Evolutionary conservation across 2,888 invertebrate species (phyloP), one percentile per base, ranked within the genome.

Genomic region (Chaetoderma sp.): DNA sequence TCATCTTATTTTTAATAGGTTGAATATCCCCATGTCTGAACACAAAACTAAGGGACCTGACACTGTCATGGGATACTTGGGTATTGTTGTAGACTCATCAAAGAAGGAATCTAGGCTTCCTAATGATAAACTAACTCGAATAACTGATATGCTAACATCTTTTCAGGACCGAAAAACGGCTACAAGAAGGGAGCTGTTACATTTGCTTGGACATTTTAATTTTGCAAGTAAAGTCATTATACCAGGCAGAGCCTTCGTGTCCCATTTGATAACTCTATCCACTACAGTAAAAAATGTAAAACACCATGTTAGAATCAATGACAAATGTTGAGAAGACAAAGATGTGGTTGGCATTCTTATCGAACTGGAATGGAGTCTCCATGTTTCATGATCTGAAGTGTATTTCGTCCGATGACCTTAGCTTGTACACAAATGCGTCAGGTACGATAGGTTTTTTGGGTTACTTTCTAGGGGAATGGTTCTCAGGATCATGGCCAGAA

Each of bases 211-310:
- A 8, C 65, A 70, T 32, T 27, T 70, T 3, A 67, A 65, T 21
- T 67, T 64, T 23, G 65, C 70, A 5, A 21, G 49, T 32, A 25
- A 59, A 28, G 71, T 71, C 1, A 50, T 71, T 10, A 21, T 55
- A n/a, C 71, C 64, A 1, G 68, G 68, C 27, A 28, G 66, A 23
- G 44, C 66, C 28, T 71, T 71, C 47, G 60, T 67, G 21, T 64
- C 69, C 21, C 66, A 68, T 21, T 60, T 71, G 10, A 42, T 61
- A 18, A 8, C 5, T 5, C 44, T 71, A 42, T 57, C 66, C 23
- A 42, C 55, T 1, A 60, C 54, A 16, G 65, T 65, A 4, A 50
- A 27, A 27, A 50, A 59, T 6, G 18, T 65, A 10, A 42, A 58
- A 21, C 63, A 63, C 30, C 60, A 63, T 23, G 58, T 70, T 0